phyloP scores from a whole-genome alignment of 2,888 invertebrate genomes.

The Hirudinaria manillensis region DNA sequence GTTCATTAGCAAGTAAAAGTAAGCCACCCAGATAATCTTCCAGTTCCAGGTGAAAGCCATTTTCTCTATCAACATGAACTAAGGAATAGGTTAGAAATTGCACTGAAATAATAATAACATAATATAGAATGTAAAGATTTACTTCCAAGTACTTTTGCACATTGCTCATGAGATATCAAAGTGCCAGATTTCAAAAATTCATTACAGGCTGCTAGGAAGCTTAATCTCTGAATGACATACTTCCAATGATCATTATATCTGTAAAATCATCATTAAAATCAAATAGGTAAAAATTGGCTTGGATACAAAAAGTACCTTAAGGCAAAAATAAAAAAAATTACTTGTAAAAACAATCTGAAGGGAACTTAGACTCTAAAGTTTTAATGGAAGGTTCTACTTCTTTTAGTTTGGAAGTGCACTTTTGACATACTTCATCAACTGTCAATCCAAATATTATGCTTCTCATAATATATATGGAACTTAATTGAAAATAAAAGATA shows the following conservation, averaged over 20 bases:
- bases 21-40: slow-evolving; percentile 81
- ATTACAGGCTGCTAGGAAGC: slow-evolving; percentile 73
- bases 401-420: slow-evolving; percentile 64
- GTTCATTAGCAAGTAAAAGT: slow-evolving; percentile 73
- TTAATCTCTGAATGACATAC: slow-evolving; percentile 71
- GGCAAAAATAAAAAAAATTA: slow-evolving; percentile 34
- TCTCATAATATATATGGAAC: not conserved
- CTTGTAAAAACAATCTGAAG: slow-evolving; percentile 71
- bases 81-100: slow-evolving; percentile 34
- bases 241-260: slow-evolving; percentile 83
- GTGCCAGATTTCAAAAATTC: slow-evolving; percentile 61
- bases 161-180: slow-evolving; percentile 23
- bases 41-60: slow-evolving; percentile 81
- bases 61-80: slow-evolving; percentile 67
- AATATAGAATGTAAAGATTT: not conserved
- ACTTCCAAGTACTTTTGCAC: slow-evolving; percentile 30
- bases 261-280: slow-evolving; percentile 30
- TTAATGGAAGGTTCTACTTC: slow-evolving; percentile 64
- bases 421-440: slow-evolving; percentile 46
- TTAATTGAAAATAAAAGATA: slow-evolving; percentile 1
- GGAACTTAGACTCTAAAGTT: slow-evolving; percentile 65
- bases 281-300: no score
- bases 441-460: slow-evolving; percentile 35
- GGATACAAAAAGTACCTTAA: not conserved
- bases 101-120: not conserved